Evolutionary conservation across 2,113 vertebrate species (phyloP).

Genomic region (Desmodus rotundus): DNA sequence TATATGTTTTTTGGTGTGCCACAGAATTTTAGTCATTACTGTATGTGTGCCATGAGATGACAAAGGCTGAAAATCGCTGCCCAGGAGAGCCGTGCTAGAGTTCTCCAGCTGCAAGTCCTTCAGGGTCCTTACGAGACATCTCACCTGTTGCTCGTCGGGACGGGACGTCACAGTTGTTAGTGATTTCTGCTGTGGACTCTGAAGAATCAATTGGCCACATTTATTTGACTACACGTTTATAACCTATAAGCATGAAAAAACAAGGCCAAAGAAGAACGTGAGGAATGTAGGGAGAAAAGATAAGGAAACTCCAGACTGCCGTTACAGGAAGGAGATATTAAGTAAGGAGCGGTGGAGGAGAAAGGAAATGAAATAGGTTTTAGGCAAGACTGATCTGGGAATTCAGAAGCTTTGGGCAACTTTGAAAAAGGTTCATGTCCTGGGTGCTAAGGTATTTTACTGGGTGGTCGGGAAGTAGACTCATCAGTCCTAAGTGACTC

Average conservation of each 20-base stretch:
- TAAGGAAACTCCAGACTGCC: not conserved
- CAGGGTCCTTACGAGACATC: not conserved
- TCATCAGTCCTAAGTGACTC: accelerated
- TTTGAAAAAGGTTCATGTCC: not conserved
- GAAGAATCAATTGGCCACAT: not conserved
- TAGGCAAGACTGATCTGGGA: not conserved
- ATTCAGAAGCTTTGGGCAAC: not conserved
- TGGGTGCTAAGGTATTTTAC: not conserved
- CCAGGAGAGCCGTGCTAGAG: not conserved
- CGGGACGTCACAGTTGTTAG: not conserved
- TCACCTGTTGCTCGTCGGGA: not conserved
- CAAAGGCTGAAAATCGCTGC: not conserved
- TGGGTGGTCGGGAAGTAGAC: too few species aligned
- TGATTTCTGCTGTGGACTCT: not conserved
- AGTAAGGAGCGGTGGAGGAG: not conserved
- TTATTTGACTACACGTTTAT: not conserved
- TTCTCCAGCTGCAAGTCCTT: not conserved
- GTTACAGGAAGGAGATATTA: not conserved
- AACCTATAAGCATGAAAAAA: not conserved
- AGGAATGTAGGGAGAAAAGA: not conserved
- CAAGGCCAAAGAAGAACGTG: not conserved
- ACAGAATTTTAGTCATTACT: not conserved
- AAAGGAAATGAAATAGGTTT: not conserved
- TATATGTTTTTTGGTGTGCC: not conserved
- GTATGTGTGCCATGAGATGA: not conserved